Evolutionary conservation across 2,113 vertebrate genomes (phyloP).

Genomic region (Larimichthys crocea): DNA sequence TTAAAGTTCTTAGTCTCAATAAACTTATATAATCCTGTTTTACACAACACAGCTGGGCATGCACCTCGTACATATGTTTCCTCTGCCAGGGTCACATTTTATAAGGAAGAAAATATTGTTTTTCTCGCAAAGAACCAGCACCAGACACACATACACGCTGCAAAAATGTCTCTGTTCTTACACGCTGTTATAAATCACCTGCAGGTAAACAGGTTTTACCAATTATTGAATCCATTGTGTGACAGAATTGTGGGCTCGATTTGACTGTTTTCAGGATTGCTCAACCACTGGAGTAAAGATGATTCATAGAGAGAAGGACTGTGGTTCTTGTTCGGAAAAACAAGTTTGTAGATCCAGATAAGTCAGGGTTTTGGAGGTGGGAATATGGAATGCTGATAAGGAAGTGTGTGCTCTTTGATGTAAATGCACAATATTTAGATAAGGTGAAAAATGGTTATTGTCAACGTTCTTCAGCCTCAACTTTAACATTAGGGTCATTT

Average conservation of each 20-base stretch:
- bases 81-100: constrained; percentile 53
- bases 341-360: not conserved
- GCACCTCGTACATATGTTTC: constrained; percentile 47
- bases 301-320: constrained; percentile 24
- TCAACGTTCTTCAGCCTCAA: not conserved
- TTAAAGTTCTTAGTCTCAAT: constrained; percentile 80
- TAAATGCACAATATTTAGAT: not conserved
- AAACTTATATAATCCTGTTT: constrained; percentile 85
- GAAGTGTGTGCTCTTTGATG: not conserved
- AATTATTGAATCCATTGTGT: constrained; percentile 47
- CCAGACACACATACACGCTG: constrained; percentile 3
- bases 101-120: constrained; percentile 55
- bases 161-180: constrained; percentile 42
- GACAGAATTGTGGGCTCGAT: not conserved
- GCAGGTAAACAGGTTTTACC: constrained; percentile 65
- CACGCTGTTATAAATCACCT: constrained; percentile 47
- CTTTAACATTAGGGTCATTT: not conserved
- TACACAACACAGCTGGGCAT: constrained; percentile 74
- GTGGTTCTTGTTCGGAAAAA: not conserved
- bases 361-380: not conserved
- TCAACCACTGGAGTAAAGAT: constrained; percentile 34
- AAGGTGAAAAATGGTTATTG: not conserved
- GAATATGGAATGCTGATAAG: not conserved
- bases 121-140: constrained; percentile 30
- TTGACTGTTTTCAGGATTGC: constrained; percentile 21